Evolutionary conservation across 2,888 invertebrate genomes (phyloP).

Genomic region (Sialis fuliginosa): DNA sequence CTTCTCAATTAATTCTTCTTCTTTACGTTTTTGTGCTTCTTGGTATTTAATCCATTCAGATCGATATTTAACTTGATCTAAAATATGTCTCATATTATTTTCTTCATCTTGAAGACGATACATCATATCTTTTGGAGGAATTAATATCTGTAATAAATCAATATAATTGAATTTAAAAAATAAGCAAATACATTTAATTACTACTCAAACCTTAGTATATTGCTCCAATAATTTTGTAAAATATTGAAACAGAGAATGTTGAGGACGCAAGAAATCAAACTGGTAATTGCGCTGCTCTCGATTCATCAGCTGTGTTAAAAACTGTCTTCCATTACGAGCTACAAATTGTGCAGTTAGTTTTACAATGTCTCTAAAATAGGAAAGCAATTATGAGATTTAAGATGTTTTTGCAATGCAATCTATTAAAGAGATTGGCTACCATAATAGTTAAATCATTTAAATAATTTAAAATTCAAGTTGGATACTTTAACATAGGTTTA

Average conservation of each 20-base stretch:
- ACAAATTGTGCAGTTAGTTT: slow-evolving; percentile 98
- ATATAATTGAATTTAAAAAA: background rate
- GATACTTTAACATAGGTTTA: too few relatives aligned
- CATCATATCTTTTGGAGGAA: slow-evolving; percentile 85
- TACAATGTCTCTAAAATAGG: slow-evolving; percentile 66
- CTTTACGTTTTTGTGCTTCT: slow-evolving; percentile 78
- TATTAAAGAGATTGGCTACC: background rate
- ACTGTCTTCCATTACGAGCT: slow-evolving; percentile 94
- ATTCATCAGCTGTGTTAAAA: slow-evolving; percentile 96
- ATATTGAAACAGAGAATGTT: slow-evolving; percentile 95
- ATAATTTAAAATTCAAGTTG: background rate
- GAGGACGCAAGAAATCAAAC: slow-evolving; percentile 96
- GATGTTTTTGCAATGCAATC: background rate
- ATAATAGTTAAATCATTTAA: background rate
- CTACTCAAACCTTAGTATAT: slow-evolving; percentile 67
- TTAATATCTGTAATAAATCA: slow-evolving; percentile 39
- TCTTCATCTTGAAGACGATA: slow-evolving; percentile 63
- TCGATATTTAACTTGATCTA: slow-evolving; percentile 85
- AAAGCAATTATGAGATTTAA: slow-evolving; percentile 1
- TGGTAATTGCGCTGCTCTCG: slow-evolving; percentile 95
- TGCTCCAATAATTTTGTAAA: slow-evolving; percentile 96
- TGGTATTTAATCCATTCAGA: slow-evolving; percentile 95
- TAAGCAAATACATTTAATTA: background rate
- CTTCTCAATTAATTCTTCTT: slow-evolving; percentile 88
- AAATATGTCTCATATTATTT: slow-evolving; percentile 40